Percentiles rank a stretch among this genome's conserved stretches.
Conservation (phyloP, 2,797 vertebrate genomes). For the Bovichtus variegatus region DNA sequence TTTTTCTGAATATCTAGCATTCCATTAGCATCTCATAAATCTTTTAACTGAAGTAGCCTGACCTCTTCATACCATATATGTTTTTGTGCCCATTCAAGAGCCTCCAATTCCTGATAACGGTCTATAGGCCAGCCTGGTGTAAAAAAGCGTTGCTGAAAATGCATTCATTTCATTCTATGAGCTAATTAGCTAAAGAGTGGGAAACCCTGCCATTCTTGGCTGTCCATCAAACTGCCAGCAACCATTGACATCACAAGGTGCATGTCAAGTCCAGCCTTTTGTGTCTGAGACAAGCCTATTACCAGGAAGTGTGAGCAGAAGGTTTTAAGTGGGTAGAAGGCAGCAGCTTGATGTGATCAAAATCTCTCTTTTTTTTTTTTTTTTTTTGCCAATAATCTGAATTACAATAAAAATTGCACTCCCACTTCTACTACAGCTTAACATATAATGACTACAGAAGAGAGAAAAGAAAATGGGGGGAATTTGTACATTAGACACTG, state of each 20-base stretch:
- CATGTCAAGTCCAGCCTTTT: constrained; percentile 90
- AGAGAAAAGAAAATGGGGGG: constrained; percentile 18
- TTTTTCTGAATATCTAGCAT: constrained; percentile 43
- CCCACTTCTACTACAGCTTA: constrained; percentile 30
- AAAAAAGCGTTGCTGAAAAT: constrained; percentile 85
- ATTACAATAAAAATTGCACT: constrained; percentile 45
- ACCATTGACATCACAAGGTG: constrained; percentile 88
- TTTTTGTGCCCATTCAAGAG: constrained; percentile 60
- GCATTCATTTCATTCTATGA: constrained; percentile 87
- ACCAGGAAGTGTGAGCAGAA: constrained; percentile 76
- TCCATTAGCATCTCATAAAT: constrained; percentile 50
- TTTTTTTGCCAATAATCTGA: constrained; percentile 51
- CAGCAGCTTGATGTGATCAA: constrained; percentile 68
- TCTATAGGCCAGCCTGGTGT: constrained; percentile 63
- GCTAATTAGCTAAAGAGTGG: constrained; percentile 90
- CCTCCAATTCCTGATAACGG: constrained; percentile 73
- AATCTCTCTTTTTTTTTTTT: too few species aligned
- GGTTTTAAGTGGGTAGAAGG: constrained; percentile 67
- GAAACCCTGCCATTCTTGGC: constrained; percentile 85
- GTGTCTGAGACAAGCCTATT: constrained; percentile 88
- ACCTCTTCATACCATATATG: constrained; percentile 51
- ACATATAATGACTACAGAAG: constrained; percentile 42
- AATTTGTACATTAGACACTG: constrained; percentile 33
- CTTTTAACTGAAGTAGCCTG: constrained; percentile 38
- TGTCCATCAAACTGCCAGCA: constrained; percentile 90